Conservation (phyloP, 35 echinoderm and acorn worm genomes). For the Stichopus chloronotus region DNA sequence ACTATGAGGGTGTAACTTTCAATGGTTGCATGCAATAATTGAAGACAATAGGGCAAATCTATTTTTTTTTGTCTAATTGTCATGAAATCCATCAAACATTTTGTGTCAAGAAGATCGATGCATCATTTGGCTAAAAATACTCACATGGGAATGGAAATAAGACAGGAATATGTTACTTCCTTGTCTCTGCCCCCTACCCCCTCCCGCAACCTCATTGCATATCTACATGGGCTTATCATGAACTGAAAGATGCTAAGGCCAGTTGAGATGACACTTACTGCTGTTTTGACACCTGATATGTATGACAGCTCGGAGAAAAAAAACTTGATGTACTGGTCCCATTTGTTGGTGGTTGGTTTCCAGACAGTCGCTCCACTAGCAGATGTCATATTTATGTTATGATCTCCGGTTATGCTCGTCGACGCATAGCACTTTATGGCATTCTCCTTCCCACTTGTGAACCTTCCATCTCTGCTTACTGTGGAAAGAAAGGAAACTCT, state of each 20-base stretch:
- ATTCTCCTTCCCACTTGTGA: neutral
- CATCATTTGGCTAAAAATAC: neutral
- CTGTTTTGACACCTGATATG: conserved; percentile 8
- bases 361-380: neutral
- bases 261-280: neutral
- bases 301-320: neutral
- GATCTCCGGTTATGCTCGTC: neutral
- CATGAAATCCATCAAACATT: neutral
- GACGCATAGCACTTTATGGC: neutral
- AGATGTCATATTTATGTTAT: conserved; percentile 8
- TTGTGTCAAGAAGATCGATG: neutral
- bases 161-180: too few species aligned
- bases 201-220: too few species aligned
- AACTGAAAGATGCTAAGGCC: too few species aligned
- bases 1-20: too few species aligned
- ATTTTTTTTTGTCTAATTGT: neutral
- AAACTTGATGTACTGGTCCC: conserved; percentile 5
- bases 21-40: too few species aligned
- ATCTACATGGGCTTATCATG: too few species aligned
- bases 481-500: neutral
- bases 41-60: too few species aligned
- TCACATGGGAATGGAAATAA: too few species aligned
- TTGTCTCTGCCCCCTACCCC: too few species aligned
- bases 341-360: conserved; percentile 1
- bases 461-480: neutral